Base-by-base conservation (phyloP, 2,888 invertebrate species). In the Phyllotreta striolata region DNA sequence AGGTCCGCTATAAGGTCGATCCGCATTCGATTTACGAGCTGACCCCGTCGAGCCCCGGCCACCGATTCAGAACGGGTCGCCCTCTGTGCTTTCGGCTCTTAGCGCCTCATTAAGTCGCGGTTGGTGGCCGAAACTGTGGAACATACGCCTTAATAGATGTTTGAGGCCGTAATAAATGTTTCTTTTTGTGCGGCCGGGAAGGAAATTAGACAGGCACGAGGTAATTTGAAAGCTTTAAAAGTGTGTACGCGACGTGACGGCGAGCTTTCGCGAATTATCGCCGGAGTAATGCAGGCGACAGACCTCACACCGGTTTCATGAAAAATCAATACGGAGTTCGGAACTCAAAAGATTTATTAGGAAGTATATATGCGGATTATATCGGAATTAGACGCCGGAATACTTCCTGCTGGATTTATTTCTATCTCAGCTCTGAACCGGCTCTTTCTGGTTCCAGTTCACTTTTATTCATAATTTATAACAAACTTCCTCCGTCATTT, bases 81-180 rank as follows among this genome's bases (percentile, higher is more conserved):
- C 57, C 66, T 71, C 51, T 61, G 63, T 64, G 65, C 62, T 62
- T 58, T 63, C 57, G 66, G 57, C 58, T 67, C 73, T 74, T 74
- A 74, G 71, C 72, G 74, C 72, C 75, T 73, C 75, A 75, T 75
- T 75, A 74, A 72, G 59, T 69, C 70, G 65, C 70, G 65, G 63
- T 66, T 68, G 66, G 70, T 64, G 71, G 69, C 70, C 64, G 55
- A 67, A 70, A 71, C 70, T 63, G 52, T 67, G 67, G 68, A 69
- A 67, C 65, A 61, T 63, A 58, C 66, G 68, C 68, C 70, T 57
- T 70, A 63, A 66, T 68, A 65, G 61, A 66, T 64, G 65, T 68
- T 65, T 55, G 55, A 57, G 66, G 37, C 52, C 62, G 39, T 65
- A 70, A 68, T 70, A 64, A 66, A 65, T 65, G 62, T 59, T 66